These are phyloP conservation scores for Drosophila anceps DNA, from an alignment of 2,888 invertebrate genomes.

Conservation along the genomic window DNA sequence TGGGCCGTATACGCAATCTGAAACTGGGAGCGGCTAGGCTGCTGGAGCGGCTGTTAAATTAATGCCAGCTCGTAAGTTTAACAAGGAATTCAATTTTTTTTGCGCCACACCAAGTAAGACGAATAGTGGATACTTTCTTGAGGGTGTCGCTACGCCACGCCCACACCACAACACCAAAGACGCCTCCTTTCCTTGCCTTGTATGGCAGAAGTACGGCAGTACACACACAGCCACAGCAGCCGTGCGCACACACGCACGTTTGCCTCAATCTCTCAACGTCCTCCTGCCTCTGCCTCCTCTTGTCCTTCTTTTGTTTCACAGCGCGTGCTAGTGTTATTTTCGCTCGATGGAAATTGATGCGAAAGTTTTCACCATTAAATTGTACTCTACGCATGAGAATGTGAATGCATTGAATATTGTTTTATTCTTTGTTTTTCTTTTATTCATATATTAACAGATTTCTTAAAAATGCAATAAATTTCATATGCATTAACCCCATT, in stretches of 20 bases:
- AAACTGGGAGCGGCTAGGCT: conserved; percentile 22
- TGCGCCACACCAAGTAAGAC: conserved; percentile 70
- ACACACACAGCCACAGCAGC: too few species aligned
- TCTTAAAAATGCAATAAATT: conserved; percentile 83
- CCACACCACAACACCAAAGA: conserved; percentile 1
- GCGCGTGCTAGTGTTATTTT: conserved; percentile 35
- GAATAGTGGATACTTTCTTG: conserved; percentile 65
- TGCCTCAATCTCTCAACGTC: conserved; percentile 54
- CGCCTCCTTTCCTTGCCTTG: background rate
- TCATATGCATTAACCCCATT: conserved; percentile 69
- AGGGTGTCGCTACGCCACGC: conserved; percentile 50
- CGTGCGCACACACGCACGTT: conserved; percentile 29
- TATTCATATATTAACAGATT: conserved; percentile 84
- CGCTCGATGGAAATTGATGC: conserved; percentile 80
- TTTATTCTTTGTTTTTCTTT: conserved; percentile 26
- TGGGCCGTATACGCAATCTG: conserved; percentile 77
- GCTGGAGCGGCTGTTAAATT: conserved; percentile 78
- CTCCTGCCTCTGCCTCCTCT: background rate
- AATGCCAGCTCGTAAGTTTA: conserved; percentile 83
- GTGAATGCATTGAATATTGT: conserved; percentile 27
- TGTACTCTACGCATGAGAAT: conserved; percentile 68
- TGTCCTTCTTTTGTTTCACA: conserved; percentile 29
- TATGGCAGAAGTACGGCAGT: too few species aligned
- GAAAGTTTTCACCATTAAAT: conserved; percentile 82
- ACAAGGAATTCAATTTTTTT: conserved; percentile 83